A percentile compares a stretch with the other conserved stretches of the same genome.
Evolutionary conservation across 2,113 vertebrate genomes (phyloP).

Genomic region (Mesoclemmys tuberculata): DNA sequence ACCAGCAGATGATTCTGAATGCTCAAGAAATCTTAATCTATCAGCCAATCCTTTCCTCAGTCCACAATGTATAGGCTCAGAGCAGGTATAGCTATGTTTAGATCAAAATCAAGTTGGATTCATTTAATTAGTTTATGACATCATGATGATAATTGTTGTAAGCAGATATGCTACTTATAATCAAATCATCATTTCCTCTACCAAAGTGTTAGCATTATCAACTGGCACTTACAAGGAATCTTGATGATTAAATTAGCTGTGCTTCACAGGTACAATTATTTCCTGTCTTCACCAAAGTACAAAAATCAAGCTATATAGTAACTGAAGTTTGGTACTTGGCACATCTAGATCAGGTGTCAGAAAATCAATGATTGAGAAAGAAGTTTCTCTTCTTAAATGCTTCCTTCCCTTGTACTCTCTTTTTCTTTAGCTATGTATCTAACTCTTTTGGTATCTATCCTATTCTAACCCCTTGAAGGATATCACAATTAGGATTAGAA

Average conservation of each 20-base stretch:
- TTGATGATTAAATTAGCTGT: constrained; percentile 55
- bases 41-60: not conserved
- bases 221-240: constrained; percentile 54
- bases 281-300: constrained; percentile 20
- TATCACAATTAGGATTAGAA: not conserved
- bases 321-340: not conserved
- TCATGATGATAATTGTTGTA: constrained; percentile 7
- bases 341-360: not conserved
- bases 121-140: not conserved
- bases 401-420: not conserved
- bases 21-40: not conserved
- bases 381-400: not conserved
- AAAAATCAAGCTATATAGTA: constrained; percentile 24
- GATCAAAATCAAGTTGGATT: constrained; percentile 13
- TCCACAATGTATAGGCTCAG: not conserved
- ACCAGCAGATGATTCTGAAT: not conserved
- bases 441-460: not conserved
- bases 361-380: not conserved
- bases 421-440: not conserved
- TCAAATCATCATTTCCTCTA: constrained; percentile 47
- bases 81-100: not conserved
- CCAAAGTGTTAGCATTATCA: constrained; percentile 37
- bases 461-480: not conserved
- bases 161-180: constrained; percentile 49
- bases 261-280: not conserved